These are phyloP conservation scores for Scaptomyza cyrtandrae DNA, from an alignment of 2,888 invertebrate genomes.

Conservation along the genomic window DNA sequence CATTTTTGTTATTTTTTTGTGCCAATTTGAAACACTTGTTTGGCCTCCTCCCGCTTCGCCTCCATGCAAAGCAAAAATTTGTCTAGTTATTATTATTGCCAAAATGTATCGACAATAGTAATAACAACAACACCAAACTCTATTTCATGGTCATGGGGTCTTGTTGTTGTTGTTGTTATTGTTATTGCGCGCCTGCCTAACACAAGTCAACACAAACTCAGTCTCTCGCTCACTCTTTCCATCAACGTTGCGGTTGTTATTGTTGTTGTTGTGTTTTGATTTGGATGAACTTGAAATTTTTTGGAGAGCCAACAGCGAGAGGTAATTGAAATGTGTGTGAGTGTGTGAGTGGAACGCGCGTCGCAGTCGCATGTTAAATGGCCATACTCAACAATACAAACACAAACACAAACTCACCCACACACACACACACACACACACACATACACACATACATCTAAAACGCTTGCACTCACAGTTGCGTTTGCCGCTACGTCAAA, in stretches of 20 bases:
- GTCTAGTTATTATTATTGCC: slow-evolving; percentile 17
- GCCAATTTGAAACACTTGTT: slow-evolving; percentile 35
- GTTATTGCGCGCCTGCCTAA: slow-evolving; percentile 11
- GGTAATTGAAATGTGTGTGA: slow-evolving; percentile 56
- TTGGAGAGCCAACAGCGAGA: slow-evolving; percentile 66
- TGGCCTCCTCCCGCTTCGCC: slow-evolving; percentile 15
- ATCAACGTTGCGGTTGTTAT: background rate
- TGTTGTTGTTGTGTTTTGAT: slow-evolving; percentile 41
- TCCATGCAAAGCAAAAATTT: slow-evolving; percentile 13
- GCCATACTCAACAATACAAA: slow-evolving; percentile 19
- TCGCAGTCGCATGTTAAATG: slow-evolving; percentile 6
- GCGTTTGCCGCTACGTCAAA: slow-evolving; percentile 40
- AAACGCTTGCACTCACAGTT: slow-evolving; percentile 29
- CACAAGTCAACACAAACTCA: slow-evolving; percentile 5
- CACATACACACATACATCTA: too few species aligned
- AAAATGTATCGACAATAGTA: slow-evolving; percentile 24
- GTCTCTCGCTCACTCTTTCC: background rate
- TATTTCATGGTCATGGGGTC: slow-evolving; percentile 14
- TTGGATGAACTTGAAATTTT: slow-evolving; percentile 75
- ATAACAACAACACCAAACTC: slow-evolving; percentile 7
- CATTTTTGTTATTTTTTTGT: slow-evolving; percentile 12
- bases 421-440: slow-evolving; percentile 10
- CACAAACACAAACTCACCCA: slow-evolving; percentile 6
- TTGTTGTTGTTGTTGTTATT: slow-evolving; percentile 4
- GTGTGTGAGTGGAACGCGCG: slow-evolving; percentile 34